Evolutionary conservation across 1,140 invertebrate genomes (phyloP), one percentile per base, ranked within the genome.

Genomic region (Caligus rogercresseyi): DNA sequence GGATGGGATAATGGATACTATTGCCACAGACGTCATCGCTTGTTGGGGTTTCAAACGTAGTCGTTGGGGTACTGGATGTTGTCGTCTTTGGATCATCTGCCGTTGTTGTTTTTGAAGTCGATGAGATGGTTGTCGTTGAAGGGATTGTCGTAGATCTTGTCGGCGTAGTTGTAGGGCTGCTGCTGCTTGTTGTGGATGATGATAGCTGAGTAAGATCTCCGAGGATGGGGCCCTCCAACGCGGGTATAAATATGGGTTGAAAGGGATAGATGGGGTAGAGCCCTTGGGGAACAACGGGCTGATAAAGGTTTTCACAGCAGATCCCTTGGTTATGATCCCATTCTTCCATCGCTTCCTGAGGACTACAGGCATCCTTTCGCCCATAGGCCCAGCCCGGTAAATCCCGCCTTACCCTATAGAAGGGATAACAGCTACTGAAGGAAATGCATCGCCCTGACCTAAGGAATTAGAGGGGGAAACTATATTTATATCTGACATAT

Each of bases 91-190:
- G 43, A 3, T 25, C 51, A 21, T 56, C 25, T 4, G 56, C 20
- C 15, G 31, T 64, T n/a, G n/a, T n/a, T n/a, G n/a, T n/a, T n/a
- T n/a, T n/a, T n/a, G n/a, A n/a, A 7, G 66, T 18, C 1, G 67
- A 23, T 3, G 66, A 64, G 23, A 56, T 63, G 11, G 64, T 65
- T 19, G 72, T 61, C 67, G 69, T n/a, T 66, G 63, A 60, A 19
- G 60, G 69, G 4, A 69, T 65, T 0, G 60, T 25, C 56, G 68
- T 64, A 7, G 66, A 64, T 53, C 66, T 64, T 63, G 68, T 69
- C 1, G 67, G 64, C 4, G 69, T 71, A 0, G 67, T 60, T 2
- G 59, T 53, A n/a, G n/a, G n/a, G n/a, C n/a, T n/a, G n/a, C n/a
- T n/a, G 13, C 67, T 65, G 16, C 69, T 62, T 20, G 65, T 65